These are phyloP conservation scores for Chionoecetes opilio DNA, from an alignment of 1,140 invertebrate species.

Conservation along the genomic window DNA sequence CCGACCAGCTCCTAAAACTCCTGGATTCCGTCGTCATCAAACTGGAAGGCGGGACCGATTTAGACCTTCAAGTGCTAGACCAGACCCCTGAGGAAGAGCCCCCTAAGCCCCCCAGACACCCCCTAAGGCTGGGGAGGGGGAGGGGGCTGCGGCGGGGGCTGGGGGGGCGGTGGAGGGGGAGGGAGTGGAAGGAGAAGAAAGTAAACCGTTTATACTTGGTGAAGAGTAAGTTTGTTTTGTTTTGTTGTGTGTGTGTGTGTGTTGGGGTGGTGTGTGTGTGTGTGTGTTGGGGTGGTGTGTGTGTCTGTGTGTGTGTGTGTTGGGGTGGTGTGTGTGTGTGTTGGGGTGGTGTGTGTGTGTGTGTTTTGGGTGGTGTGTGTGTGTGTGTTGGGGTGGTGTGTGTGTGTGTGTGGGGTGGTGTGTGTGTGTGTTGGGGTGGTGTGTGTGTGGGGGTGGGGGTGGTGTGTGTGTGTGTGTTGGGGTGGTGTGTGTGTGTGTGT, in stretches of 20 bases:
- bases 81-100: conserved; percentile 82
- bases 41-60: conserved; percentile 98
- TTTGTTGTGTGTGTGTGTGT: conserved; percentile 23
- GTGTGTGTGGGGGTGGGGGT: too few species aligned
- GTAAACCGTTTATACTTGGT: conserved; percentile 79
- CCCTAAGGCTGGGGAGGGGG: conserved; percentile 40
- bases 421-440: too few species aligned
- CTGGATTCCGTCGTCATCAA: conserved; percentile 98
- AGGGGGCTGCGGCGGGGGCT: too few species aligned
- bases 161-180: not conserved
- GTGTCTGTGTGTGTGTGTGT: not conserved
- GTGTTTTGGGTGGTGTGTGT: too few species aligned
- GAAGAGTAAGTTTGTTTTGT: conserved; percentile 80
- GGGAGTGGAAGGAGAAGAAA: conserved; percentile 71
- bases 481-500: too few species aligned
- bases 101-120: conserved; percentile 72
- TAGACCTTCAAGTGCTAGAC: conserved; percentile 88
- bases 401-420: too few species aligned
- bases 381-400: too few species aligned
- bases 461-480: too few species aligned
- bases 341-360: too few species aligned
- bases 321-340: too few species aligned
- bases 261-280: not conserved
- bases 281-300: not conserved
- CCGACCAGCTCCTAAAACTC: conserved; percentile 93